Evolutionary conservation across 2,113 vertebrate species (phyloP).

Genomic region (Anser brachyrhynchus): DNA sequence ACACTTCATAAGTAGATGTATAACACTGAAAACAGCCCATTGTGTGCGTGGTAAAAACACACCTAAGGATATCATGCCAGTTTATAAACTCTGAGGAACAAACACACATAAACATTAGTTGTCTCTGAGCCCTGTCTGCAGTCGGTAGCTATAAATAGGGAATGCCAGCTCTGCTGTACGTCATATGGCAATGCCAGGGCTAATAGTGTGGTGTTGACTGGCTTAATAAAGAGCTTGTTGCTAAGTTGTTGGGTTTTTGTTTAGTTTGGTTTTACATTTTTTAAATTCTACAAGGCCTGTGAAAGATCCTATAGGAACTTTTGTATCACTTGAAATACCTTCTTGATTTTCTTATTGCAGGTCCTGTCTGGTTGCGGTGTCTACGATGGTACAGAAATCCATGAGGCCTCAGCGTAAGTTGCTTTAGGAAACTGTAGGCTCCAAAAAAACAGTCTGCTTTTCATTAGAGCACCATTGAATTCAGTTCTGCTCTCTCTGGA

Average conservation of each 20-base stretch:
- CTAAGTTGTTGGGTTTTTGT: not conserved
- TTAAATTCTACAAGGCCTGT: not conserved
- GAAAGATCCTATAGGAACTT: not conserved
- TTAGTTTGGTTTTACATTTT: not conserved
- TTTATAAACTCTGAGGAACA: not conserved
- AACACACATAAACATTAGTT: not conserved
- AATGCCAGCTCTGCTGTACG: not conserved
- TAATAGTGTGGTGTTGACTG: not conserved
- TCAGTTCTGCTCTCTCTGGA: not conserved
- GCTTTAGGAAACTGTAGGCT: not conserved
- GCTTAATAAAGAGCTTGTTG: not conserved
- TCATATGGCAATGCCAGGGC: not conserved
- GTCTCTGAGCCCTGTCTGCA: not conserved
- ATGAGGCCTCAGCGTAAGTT: constrained; percentile 89
- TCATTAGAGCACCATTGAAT: not conserved
- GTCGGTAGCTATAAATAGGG: constrained; percentile 3
- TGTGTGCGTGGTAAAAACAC: not conserved
- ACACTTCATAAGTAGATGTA: not conserved
- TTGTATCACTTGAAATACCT: not conserved
- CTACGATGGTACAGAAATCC: constrained; percentile 88
- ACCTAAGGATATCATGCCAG: not conserved
- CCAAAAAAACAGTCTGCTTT: not conserved
- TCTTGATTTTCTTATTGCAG: constrained; percentile 59
- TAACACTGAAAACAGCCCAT: not conserved
- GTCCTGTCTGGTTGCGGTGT: constrained; percentile 89